Conservation (phyloP, 2,797 vertebrate genomes). For the Sebastes nivosus region DNA sequence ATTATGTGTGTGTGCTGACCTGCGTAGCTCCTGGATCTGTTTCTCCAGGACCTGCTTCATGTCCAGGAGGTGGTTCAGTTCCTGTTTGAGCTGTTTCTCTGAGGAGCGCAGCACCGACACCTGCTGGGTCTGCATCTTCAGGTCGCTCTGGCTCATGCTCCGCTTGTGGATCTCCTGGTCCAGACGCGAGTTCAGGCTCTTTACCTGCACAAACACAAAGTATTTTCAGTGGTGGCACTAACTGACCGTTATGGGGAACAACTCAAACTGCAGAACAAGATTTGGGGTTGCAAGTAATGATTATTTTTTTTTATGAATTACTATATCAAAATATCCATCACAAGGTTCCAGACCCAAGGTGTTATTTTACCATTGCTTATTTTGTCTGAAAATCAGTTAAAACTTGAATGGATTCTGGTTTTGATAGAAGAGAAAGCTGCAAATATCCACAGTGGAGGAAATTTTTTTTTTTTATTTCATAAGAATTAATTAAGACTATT, state of each 20-base stretch:
- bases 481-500: neutral
- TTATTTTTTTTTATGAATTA: neutral
- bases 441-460: neutral
- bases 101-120: constrained; percentile 89
- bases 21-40: constrained; percentile 92
- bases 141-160: constrained; percentile 89
- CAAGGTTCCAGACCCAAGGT: neutral
- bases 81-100: constrained; percentile 96
- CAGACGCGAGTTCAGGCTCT: constrained; percentile 87
- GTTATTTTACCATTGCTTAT: neutral
- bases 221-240: neutral
- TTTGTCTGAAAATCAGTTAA: neutral
- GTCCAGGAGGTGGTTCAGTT: constrained; percentile 94
- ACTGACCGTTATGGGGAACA: neutral
- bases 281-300: neutral
- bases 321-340: neutral
- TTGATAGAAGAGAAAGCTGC: neutral
- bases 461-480: neutral
- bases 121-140: constrained; percentile 93
- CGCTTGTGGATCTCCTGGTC: constrained; percentile 94
- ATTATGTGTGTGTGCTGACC: constrained; percentile 71
- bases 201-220: constrained; percentile 80
- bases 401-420: neutral
- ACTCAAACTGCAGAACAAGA: neutral
- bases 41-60: constrained; percentile 93